These are phyloP conservation scores for Eledona agricola DNA, from an alignment of 2,888 invertebrate species.

Conservation along the genomic window DNA sequence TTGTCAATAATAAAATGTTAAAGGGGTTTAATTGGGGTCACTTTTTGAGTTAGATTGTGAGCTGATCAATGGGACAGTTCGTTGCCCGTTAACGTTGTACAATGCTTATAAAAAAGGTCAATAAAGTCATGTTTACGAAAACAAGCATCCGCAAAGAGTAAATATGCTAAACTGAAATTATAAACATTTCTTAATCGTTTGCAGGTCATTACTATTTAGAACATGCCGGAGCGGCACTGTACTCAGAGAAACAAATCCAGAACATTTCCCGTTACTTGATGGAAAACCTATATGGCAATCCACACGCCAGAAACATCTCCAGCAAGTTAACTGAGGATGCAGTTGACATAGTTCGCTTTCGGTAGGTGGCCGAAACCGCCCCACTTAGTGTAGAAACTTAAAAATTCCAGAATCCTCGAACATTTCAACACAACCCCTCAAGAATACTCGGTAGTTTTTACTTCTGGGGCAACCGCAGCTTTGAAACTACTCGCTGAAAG, in stretches of 20 bases:
- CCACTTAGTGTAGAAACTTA: no score
- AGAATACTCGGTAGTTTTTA: conserved; percentile 90
- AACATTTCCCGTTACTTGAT: conserved; percentile 72
- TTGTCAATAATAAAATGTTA: conserved; percentile 4
- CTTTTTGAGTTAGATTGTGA: no score
- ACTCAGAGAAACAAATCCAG: conserved; percentile 78
- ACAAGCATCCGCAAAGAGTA: no score
- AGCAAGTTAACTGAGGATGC: conserved; percentile 84
- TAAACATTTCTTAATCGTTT: conserved; percentile 41
- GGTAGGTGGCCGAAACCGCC: conserved; percentile 64
- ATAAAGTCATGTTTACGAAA: no score
- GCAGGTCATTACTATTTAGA: conserved; percentile 83
- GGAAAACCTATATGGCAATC: conserved; percentile 86
- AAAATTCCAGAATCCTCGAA: conserved; percentile 72
- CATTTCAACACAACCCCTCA: conserved; percentile 84
- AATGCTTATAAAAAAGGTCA: no score
- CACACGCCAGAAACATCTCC: conserved; percentile 79
- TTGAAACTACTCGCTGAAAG: conserved; percentile 85
- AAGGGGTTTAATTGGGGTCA: no score
- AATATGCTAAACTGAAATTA: no score
- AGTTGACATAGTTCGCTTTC: conserved; percentile 83
- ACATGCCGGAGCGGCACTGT: conserved; percentile 87
- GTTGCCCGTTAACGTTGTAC: no score
- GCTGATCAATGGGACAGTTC: no score
- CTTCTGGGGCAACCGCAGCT: conserved; percentile 91